A percentile compares a stretch with the other conserved stretches of the same genome.
Evolutionary conservation across 2,797 vertebrate species (phyloP).

Genomic region (Poecilia wingei): DNA sequence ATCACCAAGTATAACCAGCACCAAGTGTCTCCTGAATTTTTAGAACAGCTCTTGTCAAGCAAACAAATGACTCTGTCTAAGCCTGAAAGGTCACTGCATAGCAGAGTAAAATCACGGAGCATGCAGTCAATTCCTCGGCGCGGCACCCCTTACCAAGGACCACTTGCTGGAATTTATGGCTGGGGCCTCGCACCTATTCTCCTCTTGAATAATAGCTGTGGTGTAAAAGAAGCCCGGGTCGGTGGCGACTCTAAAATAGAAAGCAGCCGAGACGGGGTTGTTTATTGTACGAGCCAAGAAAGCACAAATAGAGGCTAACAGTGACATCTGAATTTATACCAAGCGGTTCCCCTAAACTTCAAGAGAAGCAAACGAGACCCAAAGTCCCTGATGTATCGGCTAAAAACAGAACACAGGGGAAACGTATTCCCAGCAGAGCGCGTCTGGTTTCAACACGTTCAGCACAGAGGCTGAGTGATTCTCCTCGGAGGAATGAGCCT

Average conservation of each 20-base stretch:
- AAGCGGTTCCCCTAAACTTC: constrained; percentile 33
- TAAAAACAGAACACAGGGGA: constrained; percentile 8
- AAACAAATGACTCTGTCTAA: constrained; percentile 77
- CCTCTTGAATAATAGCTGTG: constrained; percentile 67
- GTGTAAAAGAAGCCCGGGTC: constrained; percentile 57
- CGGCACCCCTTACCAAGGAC: constrained; percentile 42
- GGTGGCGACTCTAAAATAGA: constrained; percentile 63
- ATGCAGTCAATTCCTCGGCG: constrained; percentile 61
- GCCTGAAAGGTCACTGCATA: constrained; percentile 75
- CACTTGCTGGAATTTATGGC: constrained; percentile 77
- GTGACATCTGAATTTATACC: constrained; percentile 69
- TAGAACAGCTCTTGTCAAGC: constrained; percentile 62
- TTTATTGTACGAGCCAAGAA: constrained; percentile 42
- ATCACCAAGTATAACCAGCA: constrained; percentile 57
- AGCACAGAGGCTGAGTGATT: not conserved
- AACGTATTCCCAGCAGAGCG: not conserved
- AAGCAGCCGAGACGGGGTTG: constrained; percentile 34
- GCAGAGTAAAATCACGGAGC: constrained; percentile 67
- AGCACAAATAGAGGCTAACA: constrained; percentile 57
- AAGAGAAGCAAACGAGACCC: constrained; percentile 6
- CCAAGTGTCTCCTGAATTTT: constrained; percentile 70
- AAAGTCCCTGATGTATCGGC: not conserved
- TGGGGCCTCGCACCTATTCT: constrained; percentile 61
- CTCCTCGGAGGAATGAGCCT: constrained; percentile 16
- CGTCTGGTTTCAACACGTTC: not conserved